Conservation (phyloP, 2,797 vertebrate species). For the Cyclura pinguis region DNA sequence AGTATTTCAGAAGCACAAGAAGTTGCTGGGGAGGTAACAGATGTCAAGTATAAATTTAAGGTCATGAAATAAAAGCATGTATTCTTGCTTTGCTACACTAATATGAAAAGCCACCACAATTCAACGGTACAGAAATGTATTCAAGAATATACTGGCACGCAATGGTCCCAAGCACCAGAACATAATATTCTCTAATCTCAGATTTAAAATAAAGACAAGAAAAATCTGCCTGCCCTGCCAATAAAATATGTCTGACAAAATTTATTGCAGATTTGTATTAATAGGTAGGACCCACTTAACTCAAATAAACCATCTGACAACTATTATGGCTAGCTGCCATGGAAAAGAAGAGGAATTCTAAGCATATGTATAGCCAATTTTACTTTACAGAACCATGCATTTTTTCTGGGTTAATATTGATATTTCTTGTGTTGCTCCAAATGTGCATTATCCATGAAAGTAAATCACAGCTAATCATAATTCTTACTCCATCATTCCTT, state of each 20-base stretch:
- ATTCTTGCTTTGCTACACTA: slow-evolving; percentile 14
- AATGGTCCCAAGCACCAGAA: not conserved
- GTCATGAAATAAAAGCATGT: slow-evolving; percentile 27
- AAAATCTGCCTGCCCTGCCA: not conserved
- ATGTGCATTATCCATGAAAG: not conserved
- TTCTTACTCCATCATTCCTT: not conserved
- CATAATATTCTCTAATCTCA: not conserved
- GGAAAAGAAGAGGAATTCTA: not conserved
- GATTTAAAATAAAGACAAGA: not conserved
- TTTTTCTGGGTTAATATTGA: not conserved
- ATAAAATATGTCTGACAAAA: not conserved
- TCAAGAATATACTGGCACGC: not conserved
- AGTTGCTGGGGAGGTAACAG: not conserved
- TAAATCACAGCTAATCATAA: not conserved
- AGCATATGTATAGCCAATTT: not conserved
- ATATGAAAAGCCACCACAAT: not conserved
- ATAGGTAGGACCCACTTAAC: not conserved
- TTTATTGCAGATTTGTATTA: not conserved
- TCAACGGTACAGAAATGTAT: not conserved
- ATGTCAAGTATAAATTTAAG: not conserved
- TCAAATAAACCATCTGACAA: not conserved
- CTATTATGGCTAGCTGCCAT: not conserved
- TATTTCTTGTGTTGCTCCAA: not conserved
- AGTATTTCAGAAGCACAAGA: not conserved
- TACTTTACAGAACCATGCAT: not conserved